Percentiles rank a stretch among this genome's conserved stretches.
Conservation (phyloP, 2,113 vertebrate genomes). For the Microcebus murinus region DNA sequence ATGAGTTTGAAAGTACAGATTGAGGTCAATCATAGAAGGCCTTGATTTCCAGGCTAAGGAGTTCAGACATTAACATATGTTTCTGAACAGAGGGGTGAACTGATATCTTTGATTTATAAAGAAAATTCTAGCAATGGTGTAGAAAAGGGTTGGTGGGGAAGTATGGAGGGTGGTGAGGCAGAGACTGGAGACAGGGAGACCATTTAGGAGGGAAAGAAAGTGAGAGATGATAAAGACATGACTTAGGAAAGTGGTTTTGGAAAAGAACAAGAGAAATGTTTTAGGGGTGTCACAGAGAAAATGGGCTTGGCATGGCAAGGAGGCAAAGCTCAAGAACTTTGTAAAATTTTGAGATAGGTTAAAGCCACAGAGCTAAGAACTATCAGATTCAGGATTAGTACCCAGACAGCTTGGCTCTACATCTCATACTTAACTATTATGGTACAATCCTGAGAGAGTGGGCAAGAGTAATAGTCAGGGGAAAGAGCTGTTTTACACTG, state of each 20-base stretch:
- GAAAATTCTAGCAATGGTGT: neutral
- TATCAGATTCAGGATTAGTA: neutral
- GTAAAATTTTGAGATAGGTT: neutral
- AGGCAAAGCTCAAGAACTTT: neutral
- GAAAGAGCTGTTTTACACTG: neutral
- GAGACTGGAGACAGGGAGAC: neutral
- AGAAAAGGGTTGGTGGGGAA: neutral
- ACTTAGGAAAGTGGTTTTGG: neutral
- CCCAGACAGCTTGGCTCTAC: neutral
- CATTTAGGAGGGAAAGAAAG: neutral
- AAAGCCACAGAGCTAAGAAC: neutral
- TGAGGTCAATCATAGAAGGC: neutral
- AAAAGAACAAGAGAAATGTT: neutral
- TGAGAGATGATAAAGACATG: neutral
- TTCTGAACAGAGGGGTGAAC: neutral
- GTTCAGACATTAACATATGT: neutral
- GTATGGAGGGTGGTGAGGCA: neutral
- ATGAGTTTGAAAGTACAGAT: neutral
- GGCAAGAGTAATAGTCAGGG: neutral
- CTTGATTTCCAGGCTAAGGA: slow-evolving; percentile 10
- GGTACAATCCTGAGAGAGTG: neutral
- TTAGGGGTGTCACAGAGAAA: slow-evolving; percentile 21
- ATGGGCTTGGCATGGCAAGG: neutral
- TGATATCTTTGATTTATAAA: slow-evolving; percentile 17
- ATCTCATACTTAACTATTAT: neutral